Evolutionary conservation across 2,113 vertebrate genomes (phyloP), one percentile per base, ranked within the genome.

Genomic region (Puma concolor): DNA sequence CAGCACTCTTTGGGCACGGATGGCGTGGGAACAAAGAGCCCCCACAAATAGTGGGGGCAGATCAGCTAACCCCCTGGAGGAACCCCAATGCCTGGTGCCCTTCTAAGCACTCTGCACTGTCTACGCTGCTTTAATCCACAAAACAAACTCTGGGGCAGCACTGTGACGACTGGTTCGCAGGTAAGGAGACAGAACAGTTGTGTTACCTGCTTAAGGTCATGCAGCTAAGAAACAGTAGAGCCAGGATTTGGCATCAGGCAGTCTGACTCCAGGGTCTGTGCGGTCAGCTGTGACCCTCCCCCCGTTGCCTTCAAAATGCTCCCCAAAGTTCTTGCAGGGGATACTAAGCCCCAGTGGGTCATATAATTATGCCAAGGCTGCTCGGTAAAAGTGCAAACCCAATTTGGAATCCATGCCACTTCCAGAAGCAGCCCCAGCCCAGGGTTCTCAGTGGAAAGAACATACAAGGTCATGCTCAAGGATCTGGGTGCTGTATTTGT

Each of bases 351-450:
- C 36, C 25, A 5, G n/a, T 23, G 66, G 21, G 44, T 13, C 16
- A 10, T 0, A 19, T 7, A n/a, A 50, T 50, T 19, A 64, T 0
- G 4, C 15, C n/a, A 27, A 85, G 89, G 31, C 94, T 50, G 10
- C 25, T 9, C 16, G 16, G 63, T 12, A 10, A 41, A n/a, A 1
- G 4, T 6, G 11, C 9, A 29, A 33, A 41, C 33, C 36, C 0
- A 2, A 44, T 36, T 6, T 44, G 64, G 71, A 71, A 52, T 5
- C 11, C 19, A 4, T 9, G 27, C 19, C 19, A 23, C 10, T 16
- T 31, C 69, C 17, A 2, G 4, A 0, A 2, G 19, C 7, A 19
- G 3, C 27, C 81, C 19, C 11, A 27, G 23, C 36, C 44, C 27
- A 3, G 14, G 23, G 31, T 19, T 23, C 80, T 60, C 36, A 0